Conservation (phyloP, 2,113 vertebrate genomes). For the Tautogolabrus adspersus region DNA sequence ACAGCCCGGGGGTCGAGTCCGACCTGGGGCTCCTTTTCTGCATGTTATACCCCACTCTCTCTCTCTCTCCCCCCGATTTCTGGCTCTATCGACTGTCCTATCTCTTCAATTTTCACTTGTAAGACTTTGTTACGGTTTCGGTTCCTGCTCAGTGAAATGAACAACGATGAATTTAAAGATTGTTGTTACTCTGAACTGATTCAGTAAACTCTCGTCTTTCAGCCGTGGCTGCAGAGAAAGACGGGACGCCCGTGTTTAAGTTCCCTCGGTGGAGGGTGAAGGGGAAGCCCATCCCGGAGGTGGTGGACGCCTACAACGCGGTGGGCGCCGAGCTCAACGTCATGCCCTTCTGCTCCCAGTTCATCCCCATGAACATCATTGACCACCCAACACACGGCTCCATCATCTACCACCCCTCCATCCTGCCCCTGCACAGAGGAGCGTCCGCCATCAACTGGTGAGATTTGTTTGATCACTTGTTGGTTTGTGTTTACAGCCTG, state of each 20-base stretch:
- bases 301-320: constrained; percentile 89
- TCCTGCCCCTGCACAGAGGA: constrained; percentile 95
- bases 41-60: too few relatives aligned
- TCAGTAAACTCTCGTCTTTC: constrained; percentile 21
- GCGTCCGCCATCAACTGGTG: constrained; percentile 99
- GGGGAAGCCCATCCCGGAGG: constrained; percentile 91
- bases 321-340: constrained; percentile 97
- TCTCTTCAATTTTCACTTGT: too few relatives aligned
- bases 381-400: constrained; percentile 92
- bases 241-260: constrained; percentile 97
- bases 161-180: too few relatives aligned
- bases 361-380: constrained; percentile 98
- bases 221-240: constrained; percentile 94
- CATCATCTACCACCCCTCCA: constrained; percentile 97
- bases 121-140: too few relatives aligned
- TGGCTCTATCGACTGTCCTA: too few relatives aligned
- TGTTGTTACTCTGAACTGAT: not conserved
- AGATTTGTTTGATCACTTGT: not conserved
- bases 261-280: constrained; percentile 94
- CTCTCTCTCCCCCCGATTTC: too few relatives aligned
- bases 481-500: too few relatives aligned
- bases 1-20: too few relatives aligned
- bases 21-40: too few relatives aligned
- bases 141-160: too few relatives aligned
- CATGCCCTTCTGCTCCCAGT: constrained; percentile 98